Evolutionary conservation across 2,888 invertebrate genomes (phyloP), one percentile per base, ranked within the genome.

Genomic region (Aleiodes leptofemur): DNA sequence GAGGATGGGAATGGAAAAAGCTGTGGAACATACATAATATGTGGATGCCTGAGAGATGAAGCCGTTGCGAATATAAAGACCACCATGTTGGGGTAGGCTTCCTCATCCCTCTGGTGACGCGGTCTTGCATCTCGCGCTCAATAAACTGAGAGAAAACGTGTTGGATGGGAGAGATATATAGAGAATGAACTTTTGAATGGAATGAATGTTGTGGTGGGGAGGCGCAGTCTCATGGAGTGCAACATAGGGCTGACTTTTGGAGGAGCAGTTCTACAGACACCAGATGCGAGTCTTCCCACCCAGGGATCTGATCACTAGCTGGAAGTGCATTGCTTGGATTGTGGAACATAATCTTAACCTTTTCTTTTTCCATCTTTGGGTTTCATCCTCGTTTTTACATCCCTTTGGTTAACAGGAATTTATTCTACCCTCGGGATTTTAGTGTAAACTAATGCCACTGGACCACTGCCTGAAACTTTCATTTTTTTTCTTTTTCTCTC

Each of bases 81-180:
- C 14, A 70, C 23, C 55, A 48, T 48, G 72, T 79, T 79, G 78
- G 78, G 78, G 76, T 79, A 79, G 78, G 78, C 77, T 73, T 69
- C 29, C 64, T 69, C 73, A 55, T 57, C 31, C 66, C 59, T 29
- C 9, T 50, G 56, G 38, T 23, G n/a, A 13, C 29, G 23, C 61
- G 9, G 61, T 14, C 61, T 61, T 38, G 16, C 70, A 31, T 68
- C 61, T 23, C 56, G 23, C 50, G 74, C 69, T 76, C 72, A 73
- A 73, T 73, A 72, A 72, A 56, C 70, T 56, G 55, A 50, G 53
- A 53, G 69, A 51, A 68, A 57, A 64, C 70, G 59, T 56, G 51
- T 53, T 38, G n/a, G 57, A 57, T 31, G 64, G 68, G 75, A 75
- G 74, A 76, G 79, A 69, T 9, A 43, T 79, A 77, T 72, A 59